These are phyloP conservation scores for Stenichneumon culpator DNA, from an alignment of 2,888 invertebrate species.

Conservation along the genomic window DNA sequence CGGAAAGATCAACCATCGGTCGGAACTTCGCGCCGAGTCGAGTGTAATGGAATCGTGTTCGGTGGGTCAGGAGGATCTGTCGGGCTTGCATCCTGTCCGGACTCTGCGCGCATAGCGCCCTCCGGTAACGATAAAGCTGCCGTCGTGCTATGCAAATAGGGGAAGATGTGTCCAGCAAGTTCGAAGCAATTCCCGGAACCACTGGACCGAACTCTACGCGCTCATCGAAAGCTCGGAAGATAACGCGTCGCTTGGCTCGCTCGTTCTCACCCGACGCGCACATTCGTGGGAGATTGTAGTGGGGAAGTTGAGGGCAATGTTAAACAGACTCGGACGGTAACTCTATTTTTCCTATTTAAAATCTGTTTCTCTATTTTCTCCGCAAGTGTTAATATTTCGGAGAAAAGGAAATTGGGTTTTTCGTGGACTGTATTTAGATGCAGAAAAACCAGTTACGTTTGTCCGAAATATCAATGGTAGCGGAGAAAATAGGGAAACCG, in stretches of 20 bases:
- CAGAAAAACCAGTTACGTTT: too few relatives aligned
- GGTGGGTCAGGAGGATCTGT: conserved; percentile 39
- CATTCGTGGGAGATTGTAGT: too few relatives aligned
- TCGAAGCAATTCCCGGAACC: neutral
- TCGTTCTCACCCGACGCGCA: neutral
- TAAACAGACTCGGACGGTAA: too few relatives aligned
- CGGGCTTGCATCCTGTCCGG: neutral
- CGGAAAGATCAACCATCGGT: conserved; percentile 11
- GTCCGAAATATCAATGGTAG: too few relatives aligned
- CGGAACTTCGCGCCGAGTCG: conserved; percentile 68
- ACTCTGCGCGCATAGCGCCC: neutral
- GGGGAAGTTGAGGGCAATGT: too few relatives aligned
- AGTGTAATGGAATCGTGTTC: conserved; percentile 70
- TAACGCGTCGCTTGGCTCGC: neutral
- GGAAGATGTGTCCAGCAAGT: neutral
- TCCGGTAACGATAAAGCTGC: neutral
- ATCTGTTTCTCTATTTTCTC: too few relatives aligned
- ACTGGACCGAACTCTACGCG: neutral
- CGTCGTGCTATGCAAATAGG: neutral
- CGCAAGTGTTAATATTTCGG: too few relatives aligned
- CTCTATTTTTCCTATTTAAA: too few relatives aligned
- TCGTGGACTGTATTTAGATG: too few relatives aligned
- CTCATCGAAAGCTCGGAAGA: neutral
- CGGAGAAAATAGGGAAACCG: too few relatives aligned
- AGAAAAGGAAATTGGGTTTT: too few relatives aligned